These are phyloP conservation scores for Protaetia brevitarsis DNA, from an alignment of 1,140 invertebrate genomes.

Conservation along the genomic window DNA sequence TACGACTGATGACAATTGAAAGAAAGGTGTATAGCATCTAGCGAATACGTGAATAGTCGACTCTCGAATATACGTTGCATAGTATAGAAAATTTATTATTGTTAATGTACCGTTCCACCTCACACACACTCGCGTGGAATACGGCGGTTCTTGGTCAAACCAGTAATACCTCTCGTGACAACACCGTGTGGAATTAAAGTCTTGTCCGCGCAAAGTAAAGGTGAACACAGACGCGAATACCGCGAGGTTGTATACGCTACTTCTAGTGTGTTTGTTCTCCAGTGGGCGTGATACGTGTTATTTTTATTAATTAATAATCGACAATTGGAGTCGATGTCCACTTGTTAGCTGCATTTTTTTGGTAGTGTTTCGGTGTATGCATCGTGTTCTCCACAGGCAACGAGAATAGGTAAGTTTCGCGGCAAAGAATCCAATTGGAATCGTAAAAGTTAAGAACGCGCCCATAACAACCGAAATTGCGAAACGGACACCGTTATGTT, in stretches of 20 bases:
- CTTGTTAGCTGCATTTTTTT: background rate
- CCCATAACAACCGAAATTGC: slow-evolving; percentile 6
- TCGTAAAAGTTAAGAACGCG: background rate
- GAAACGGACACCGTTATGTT: slow-evolving; percentile 15
- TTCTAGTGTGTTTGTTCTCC: background rate
- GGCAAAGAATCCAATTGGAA: background rate
- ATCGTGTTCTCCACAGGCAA: background rate
- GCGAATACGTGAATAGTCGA: background rate
- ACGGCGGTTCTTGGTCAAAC: slow-evolving; percentile 9
- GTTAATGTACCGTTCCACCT: slow-evolving; percentile 12
- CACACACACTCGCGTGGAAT: background rate
- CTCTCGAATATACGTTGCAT: slow-evolving; percentile 1
- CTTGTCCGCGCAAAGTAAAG: slow-evolving; percentile 15
- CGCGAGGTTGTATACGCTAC: slow-evolving; percentile 4
- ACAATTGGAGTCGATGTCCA: background rate
- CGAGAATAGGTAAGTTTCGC: background rate
- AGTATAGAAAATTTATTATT: background rate
- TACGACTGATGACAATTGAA: background rate
- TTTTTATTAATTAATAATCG: background rate
- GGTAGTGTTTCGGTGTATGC: background rate
- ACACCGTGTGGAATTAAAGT: slow-evolving; percentile 11
- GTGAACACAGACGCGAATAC: slow-evolving; percentile 15
- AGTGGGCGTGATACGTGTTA: background rate
- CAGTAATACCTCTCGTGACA: slow-evolving; percentile 15
- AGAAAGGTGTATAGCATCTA: background rate